Conservation (phyloP, 2,113 vertebrate species). For the Cephalophus harveyi region DNA sequence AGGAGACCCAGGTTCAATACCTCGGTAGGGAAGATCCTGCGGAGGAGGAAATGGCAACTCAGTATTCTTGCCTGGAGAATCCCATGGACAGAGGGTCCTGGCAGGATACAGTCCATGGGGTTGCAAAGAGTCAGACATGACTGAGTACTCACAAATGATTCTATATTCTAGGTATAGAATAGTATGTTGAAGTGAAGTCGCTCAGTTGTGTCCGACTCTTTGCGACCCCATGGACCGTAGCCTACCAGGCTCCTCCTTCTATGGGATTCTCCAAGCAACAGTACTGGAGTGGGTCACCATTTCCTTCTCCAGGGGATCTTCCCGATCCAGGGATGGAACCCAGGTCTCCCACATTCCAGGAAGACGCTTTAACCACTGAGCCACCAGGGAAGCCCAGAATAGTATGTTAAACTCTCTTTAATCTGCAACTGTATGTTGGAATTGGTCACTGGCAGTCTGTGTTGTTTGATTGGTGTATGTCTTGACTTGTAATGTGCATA, state of each 20-base stretch:
- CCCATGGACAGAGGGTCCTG: not conserved
- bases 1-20: not conserved
- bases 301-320: too few relatives aligned
- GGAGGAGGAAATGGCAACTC: not conserved
- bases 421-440: not conserved
- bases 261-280: too few relatives aligned
- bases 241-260: too few relatives aligned
- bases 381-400: not conserved
- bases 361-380: too few relatives aligned
- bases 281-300: too few relatives aligned
- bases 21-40: accelerated
- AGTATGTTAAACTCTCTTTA: not conserved
- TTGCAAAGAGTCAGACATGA: not conserved
- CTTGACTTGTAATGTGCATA: too few relatives aligned
- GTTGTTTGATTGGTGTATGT: not conserved
- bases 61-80: not conserved
- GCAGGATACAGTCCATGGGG: not conserved
- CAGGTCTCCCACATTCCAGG: too few relatives aligned
- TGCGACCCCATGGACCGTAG: too few relatives aligned
- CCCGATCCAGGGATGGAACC: too few relatives aligned
- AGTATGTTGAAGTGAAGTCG: too few relatives aligned
- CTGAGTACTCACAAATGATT: not conserved
- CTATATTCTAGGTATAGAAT: not conserved
- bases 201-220: too few relatives aligned
- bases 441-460: not conserved